Evolutionary conservation across 2,113 vertebrate species (phyloP), one percentile per base, ranked within the genome.

Genomic region (Toxotes chatareus): DNA sequence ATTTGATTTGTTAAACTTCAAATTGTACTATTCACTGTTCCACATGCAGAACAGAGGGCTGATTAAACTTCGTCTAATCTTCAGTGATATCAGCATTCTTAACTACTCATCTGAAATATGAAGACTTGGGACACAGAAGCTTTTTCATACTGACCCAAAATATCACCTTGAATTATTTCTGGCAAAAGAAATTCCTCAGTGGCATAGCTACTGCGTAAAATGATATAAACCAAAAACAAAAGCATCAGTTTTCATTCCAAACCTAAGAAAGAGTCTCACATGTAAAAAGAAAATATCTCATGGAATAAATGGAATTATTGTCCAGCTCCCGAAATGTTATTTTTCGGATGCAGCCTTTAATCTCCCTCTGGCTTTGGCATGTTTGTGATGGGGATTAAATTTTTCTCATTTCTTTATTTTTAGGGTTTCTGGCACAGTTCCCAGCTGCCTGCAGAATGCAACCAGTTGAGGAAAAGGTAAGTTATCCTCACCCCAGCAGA

Each of bases 221-320:
- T 44, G 84, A 94, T 92, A 94, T 84, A 80, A 89, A 93, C 73
- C 81, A 80, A 92, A 88, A 94, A 90, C 82, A 92, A 91, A 87
- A 90, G 70, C 86, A 90, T 92, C 72, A 49, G 46, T 88, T 94
- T 95, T 84, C 57, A 86, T 86, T 79, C 70, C 70, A 44, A 46
- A 77, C 53, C 64, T 40, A 38, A 79, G 61, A 86, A 62, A 75
- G 69, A 90, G 78, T 66, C 83, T 91, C 65, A 27, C 27, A 72
- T 81, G 57, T 61, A 86, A 82, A 85, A 83, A 80, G 63, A 79
- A 88, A 92, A 86, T 67, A 85, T 87, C 34, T 40, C 0, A 7
- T 82, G 72, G 79, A 86, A 80, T 89, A 90, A 92, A 93, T 88
- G 80, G 70, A 84, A 89, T 92, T 88, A 92, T 88, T 92, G 84